phyloP scores from a whole-genome alignment of 2,797 vertebrate genomes.

The Fistularia commersonii region DNA sequence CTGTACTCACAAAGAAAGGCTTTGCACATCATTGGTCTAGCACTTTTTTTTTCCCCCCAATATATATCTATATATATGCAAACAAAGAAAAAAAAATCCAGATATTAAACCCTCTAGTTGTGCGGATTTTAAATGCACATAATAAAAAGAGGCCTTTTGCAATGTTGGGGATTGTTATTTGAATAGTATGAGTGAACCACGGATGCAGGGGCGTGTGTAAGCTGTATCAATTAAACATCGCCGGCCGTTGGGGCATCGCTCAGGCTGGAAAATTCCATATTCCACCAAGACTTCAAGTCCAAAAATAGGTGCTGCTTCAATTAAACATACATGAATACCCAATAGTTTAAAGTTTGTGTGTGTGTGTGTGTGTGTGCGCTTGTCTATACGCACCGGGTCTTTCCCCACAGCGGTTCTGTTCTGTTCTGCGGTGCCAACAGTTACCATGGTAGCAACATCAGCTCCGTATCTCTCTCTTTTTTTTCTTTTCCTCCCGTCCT shows the following conservation, averaged over 20 bases:
- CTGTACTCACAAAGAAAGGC: constrained; percentile 13
- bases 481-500: constrained; percentile 14
- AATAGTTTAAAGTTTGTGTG: constrained; percentile 51
- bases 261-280: constrained; percentile 3
- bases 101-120: too few species aligned
- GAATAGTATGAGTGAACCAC: constrained; percentile 1
- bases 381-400: constrained; percentile 35
- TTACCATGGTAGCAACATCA: constrained; percentile 74
- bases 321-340: constrained; percentile 53
- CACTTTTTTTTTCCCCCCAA: too few species aligned
- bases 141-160: too few species aligned
- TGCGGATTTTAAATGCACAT: too few species aligned
- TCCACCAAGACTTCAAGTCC: background rate
- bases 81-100: too few species aligned
- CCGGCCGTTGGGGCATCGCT: constrained; percentile 23
- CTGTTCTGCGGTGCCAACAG: constrained; percentile 63
- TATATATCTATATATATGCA: too few species aligned
- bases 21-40: constrained; percentile 17
- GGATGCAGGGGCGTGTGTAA: constrained; percentile 24
- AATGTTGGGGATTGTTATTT: too few species aligned
- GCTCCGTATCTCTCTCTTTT: constrained; percentile 49
- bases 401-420: constrained; percentile 68
- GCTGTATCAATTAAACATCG: constrained; percentile 58
- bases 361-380: constrained; percentile 20
- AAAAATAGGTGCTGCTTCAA: constrained; percentile 39